Percentiles rank a stretch among this genome's conserved stretches.
phyloP scores from a whole-genome alignment of 2,113 vertebrate genomes.

The Zosterops lateralis region DNA sequence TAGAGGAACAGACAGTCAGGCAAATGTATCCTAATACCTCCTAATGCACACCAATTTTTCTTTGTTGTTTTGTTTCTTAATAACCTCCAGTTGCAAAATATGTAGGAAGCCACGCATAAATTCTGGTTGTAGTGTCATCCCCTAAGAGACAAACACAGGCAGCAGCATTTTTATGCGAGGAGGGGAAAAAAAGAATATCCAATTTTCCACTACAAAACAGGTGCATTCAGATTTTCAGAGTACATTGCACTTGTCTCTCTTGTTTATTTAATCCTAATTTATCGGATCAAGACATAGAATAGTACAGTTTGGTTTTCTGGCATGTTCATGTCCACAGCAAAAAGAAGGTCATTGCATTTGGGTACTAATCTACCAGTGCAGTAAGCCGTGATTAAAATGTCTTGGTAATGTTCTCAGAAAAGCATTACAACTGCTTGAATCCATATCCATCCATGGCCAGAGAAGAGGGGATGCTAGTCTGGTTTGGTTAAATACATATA shows the following conservation, averaged over 20 bases:
- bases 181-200: not conserved
- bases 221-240: slow-evolving; percentile 59
- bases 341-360: slow-evolving; percentile 40
- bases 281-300: slow-evolving; percentile 6
- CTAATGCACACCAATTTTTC: not conserved
- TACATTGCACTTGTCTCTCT: slow-evolving; percentile 31
- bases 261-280: slow-evolving; percentile 51
- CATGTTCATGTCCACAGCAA: slow-evolving; percentile 24
- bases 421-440: slow-evolving; percentile 50
- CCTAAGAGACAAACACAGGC: not conserved
- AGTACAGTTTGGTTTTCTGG: slow-evolving; percentile 39
- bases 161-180: not conserved
- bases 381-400: slow-evolving; percentile 62
- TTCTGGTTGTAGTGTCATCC: not conserved
- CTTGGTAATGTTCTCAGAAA: slow-evolving; percentile 10
- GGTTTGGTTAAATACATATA: slow-evolving; percentile 40
- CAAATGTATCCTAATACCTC: slow-evolving; percentile 28
- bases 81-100: slow-evolving; percentile 27
- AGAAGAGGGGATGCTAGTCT: slow-evolving; percentile 34
- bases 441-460: slow-evolving; percentile 29
- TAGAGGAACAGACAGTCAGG: not conserved
- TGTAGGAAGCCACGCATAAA: not conserved
- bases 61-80: slow-evolving; percentile 14
- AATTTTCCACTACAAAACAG: slow-evolving; percentile 63
- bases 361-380: slow-evolving; percentile 64